phyloP scores from a whole-genome alignment of 2,113 vertebrate species.

The Pelecanus crispus region DNA sequence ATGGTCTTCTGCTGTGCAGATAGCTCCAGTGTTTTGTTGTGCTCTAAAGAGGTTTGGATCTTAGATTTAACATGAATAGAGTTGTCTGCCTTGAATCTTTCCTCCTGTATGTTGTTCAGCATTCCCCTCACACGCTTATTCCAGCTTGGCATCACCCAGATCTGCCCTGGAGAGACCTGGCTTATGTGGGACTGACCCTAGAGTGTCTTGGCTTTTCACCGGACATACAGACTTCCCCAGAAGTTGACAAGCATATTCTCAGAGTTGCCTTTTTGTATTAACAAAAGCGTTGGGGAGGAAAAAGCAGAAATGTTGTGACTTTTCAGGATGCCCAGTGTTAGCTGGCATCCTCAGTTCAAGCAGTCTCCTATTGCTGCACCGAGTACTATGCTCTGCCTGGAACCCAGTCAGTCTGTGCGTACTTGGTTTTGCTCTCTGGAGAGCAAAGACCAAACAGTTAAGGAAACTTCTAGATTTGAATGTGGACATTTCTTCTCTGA shows the following conservation, averaged over 20 bases:
- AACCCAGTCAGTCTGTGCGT: background rate
- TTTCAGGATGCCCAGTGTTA: background rate
- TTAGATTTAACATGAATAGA: background rate
- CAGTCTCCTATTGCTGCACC: background rate
- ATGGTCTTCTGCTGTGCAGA: background rate
- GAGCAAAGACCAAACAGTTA: background rate
- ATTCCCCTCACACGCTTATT: fast-evolving
- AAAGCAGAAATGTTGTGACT: background rate
- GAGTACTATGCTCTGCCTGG: background rate
- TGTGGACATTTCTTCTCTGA: background rate
- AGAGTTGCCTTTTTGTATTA: background rate
- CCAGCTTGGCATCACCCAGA: background rate
- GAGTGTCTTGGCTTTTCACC: background rate
- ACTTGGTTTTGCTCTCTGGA: background rate
- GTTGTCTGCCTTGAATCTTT: background rate
- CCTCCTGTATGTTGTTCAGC: background rate
- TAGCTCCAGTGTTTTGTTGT: background rate
- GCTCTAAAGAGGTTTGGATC: background rate
- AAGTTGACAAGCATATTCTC: background rate
- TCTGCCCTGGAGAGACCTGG: background rate
- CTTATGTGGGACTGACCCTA: no score
- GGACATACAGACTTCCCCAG: background rate
- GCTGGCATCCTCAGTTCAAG: background rate
- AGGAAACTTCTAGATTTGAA: background rate
- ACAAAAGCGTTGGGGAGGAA: background rate